phyloP scores from a whole-genome alignment of 2,113 vertebrate species.

The Ageneiosus marmoratus region DNA sequence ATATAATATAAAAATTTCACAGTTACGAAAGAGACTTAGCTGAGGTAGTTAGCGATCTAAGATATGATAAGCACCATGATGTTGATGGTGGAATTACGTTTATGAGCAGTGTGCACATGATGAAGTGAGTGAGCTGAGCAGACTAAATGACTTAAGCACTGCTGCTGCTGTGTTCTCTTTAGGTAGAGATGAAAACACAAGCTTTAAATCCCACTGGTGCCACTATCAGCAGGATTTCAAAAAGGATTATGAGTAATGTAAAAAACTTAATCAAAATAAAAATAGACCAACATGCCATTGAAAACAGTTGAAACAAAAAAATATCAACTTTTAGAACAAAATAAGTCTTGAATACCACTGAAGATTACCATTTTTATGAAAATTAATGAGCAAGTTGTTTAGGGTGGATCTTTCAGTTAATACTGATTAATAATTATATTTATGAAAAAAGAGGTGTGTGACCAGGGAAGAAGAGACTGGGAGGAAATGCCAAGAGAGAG shows the following conservation, averaged over 20 bases:
- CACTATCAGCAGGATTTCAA: not conserved
- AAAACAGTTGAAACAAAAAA: not conserved
- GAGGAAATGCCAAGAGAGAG: not conserved
- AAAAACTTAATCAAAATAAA: not conserved
- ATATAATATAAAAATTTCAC: too few species aligned
- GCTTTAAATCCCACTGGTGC: not conserved
- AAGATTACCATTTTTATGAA: not conserved
- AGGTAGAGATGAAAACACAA: not conserved
- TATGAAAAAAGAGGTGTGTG: not conserved
- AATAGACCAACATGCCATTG: not conserved
- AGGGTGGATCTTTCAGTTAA: not conserved
- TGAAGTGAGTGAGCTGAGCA: not conserved
- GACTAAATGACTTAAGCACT: not conserved
- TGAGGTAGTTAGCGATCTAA: not conserved
- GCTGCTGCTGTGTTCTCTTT: not conserved
- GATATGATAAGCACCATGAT: not conserved
- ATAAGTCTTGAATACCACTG: not conserved
- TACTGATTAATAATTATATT: not conserved
- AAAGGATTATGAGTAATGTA: not conserved
- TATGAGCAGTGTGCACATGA: not conserved
- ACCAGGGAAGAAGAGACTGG: not conserved
- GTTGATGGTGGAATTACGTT: not conserved
- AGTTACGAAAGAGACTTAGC: not conserved
- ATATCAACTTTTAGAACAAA: not conserved
- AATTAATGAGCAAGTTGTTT: not conserved